Conservation (phyloP, 2,888 invertebrate genomes). For the Mycalesis mineus region DNA sequence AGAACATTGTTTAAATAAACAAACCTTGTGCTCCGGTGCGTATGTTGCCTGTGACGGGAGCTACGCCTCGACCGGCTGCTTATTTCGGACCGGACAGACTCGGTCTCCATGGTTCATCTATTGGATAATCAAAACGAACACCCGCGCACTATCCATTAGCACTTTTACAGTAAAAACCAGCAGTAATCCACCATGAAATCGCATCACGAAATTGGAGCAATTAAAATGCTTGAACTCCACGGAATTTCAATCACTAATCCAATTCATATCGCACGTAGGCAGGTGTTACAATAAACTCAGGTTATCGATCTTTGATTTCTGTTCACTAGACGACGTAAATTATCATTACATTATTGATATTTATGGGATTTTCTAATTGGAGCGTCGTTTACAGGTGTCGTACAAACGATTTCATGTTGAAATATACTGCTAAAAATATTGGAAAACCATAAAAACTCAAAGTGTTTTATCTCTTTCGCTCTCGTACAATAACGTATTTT, state of each 20-base stretch:
- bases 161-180: constrained; percentile 45
- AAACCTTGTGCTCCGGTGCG: constrained; percentile 83
- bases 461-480: constrained; percentile 27
- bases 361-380: constrained; percentile 47
- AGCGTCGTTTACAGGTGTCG: constrained; percentile 58
- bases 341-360: constrained; percentile 56
- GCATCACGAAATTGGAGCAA: constrained; percentile 56
- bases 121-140: constrained; percentile 36
- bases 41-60: constrained; percentile 79
- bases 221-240: constrained; percentile 63
- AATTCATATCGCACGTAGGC: constrained; percentile 34
- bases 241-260: constrained; percentile 38
- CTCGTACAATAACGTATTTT: neutral
- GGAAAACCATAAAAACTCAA: constrained; percentile 1
- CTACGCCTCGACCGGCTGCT: constrained; percentile 89
- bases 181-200: constrained; percentile 53
- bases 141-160: constrained; percentile 56
- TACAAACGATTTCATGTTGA: constrained; percentile 55
- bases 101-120: constrained; percentile 87
- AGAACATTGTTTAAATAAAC: constrained; percentile 24
- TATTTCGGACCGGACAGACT: constrained; percentile 94
- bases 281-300: constrained; percentile 12
- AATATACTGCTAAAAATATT: constrained; percentile 34
- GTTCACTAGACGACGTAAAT: constrained; percentile 34
- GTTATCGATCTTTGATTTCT: constrained; percentile 7